These are phyloP conservation scores for Monopterus albus DNA, from an alignment of 2,113 vertebrate genomes.

Conservation along the genomic window DNA sequence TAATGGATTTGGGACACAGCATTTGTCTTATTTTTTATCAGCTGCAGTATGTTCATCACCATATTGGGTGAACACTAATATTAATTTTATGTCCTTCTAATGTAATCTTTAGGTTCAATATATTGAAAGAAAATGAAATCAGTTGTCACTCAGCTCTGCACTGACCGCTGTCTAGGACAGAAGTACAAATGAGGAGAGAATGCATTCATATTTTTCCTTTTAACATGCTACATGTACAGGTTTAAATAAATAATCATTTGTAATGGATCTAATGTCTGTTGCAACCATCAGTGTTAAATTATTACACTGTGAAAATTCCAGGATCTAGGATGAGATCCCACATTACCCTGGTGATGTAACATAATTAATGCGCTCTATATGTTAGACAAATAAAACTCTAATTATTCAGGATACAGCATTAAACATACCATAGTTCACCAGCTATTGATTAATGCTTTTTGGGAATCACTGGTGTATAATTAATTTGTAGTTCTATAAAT, in stretches of 20 bases:
- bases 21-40: not conserved
- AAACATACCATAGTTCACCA: constrained; percentile 16
- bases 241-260: constrained; percentile 29
- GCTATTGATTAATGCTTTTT: constrained; percentile 46
- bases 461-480: constrained; percentile 28
- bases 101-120: not conserved
- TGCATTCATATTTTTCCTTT: constrained; percentile 20
- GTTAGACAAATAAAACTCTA: constrained; percentile 35
- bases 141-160: not conserved
- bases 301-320: no score
- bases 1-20: not conserved
- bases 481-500: not conserved
- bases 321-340: constrained; percentile 2
- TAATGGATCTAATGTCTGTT: constrained; percentile 6
- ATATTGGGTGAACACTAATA: not conserved
- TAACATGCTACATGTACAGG: not conserved
- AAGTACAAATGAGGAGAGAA: not conserved
- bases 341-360: not conserved
- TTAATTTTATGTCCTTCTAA: not conserved
- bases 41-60: not conserved
- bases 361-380: no score
- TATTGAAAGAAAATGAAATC: not conserved
- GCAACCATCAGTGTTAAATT: no score
- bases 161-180: not conserved
- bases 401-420: constrained; percentile 39